A percentile compares a stretch with the other conserved stretches of the same genome.
These are phyloP conservation scores for Lerema accius DNA, from an alignment of 1,140 invertebrate genomes.

Conservation along the genomic window DNA sequence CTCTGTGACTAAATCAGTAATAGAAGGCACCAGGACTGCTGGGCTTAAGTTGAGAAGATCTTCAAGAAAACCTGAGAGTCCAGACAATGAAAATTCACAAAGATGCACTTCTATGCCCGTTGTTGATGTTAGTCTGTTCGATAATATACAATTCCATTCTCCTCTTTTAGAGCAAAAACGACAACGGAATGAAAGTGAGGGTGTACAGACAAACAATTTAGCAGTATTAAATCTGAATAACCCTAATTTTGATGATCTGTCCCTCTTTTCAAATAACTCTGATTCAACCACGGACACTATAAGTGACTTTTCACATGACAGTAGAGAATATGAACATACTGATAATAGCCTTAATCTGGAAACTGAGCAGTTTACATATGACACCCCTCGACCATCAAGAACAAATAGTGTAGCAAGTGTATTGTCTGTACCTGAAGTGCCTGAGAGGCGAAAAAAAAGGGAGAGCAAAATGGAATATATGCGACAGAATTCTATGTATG, in stretches of 20 bases:
- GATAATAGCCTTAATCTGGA: conserved; percentile 42
- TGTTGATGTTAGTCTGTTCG: conserved; percentile 72
- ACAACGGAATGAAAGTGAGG: conserved; percentile 46
- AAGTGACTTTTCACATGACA: conserved; percentile 65
- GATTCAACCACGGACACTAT: conserved; percentile 63
- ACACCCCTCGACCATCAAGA: conserved; percentile 60
- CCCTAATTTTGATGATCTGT: conserved; percentile 65
- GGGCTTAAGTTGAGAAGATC: conserved; percentile 56
- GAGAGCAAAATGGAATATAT: conserved; percentile 53
- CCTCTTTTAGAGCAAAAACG: conserved; percentile 69
- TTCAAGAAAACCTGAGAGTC: conserved; percentile 50
- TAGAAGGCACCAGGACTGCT: conserved; percentile 64
- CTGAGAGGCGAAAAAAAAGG: conserved; percentile 60
- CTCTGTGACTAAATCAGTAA: conserved; percentile 71
- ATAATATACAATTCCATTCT: conserved; percentile 75
- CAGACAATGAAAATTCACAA: conserved; percentile 47
- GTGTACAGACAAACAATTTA: conserved; percentile 35
- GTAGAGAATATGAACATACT: conserved; percentile 58
- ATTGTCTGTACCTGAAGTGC: conserved; percentile 54
- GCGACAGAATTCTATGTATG: conserved; percentile 68
- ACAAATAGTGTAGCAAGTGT: conserved; percentile 58
- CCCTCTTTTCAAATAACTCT: conserved; percentile 67
- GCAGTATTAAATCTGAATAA: conserved; percentile 56
- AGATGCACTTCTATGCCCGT: conserved; percentile 69
- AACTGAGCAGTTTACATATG: conserved; percentile 58